Evolutionary conservation across 2,113 vertebrate genomes (phyloP), one percentile per base, ranked within the genome.

Genomic region (Marmota flaviventris): DNA sequence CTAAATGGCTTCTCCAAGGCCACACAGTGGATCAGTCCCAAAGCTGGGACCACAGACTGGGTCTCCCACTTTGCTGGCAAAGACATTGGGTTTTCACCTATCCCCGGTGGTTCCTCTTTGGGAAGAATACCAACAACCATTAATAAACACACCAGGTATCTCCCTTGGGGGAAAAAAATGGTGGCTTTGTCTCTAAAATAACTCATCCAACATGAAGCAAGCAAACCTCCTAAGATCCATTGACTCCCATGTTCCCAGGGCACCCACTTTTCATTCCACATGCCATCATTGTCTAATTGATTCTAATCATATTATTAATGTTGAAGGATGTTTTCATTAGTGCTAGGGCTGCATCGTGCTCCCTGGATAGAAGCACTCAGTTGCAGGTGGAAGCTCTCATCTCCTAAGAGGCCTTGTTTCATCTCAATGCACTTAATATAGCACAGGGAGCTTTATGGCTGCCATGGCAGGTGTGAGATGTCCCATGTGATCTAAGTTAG

Each of bases 241-340:
- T 94, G 95, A 56, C 39, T 94, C 85, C 61, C 86, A 70, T 29
- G 61, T 76, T 97, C 95, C 96, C 81, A 48, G 42, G 58, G 42
- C 24, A 37, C 53, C 63, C 87, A 72, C 85, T 95, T 94, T 96
- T 97, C 85, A 87, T 5, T 95, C 97, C 81, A 91, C 45, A 14
- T 95, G 77, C 77, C 76, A 97, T 97, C 32, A 61, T 95, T 96
- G 95, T 92, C 96, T 97, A 97, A 84, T 97, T 98, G 98, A 90
- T 97, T 96, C 96, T 92, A 93, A 96, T 95, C 97, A 97, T 25
- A 75, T 94, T 97, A 96, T 97, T 97, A 97, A 96, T 88, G 83
- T 91, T 96, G 93, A 98, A 98, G 96, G 85, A 96, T 96, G 85
- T 95, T 98, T 98, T 94, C 89, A 96, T 97, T 96, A 97, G 65